These are phyloP conservation scores for Peromyscus californicus DNA, from an alignment of 2,113 vertebrate species.

Conservation along the genomic window DNA sequence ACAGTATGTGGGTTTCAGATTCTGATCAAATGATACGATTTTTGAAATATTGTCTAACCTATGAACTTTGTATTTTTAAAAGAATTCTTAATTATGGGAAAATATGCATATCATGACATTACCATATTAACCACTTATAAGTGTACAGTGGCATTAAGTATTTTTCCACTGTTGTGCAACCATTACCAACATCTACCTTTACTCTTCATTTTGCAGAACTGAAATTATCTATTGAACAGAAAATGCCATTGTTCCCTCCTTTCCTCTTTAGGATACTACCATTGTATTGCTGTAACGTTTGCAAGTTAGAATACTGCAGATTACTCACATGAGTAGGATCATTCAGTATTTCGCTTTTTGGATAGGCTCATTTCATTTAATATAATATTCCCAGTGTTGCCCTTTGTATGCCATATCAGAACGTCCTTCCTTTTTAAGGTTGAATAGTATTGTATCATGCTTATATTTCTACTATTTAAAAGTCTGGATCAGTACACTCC, in stretches of 20 bases:
- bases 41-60: not conserved
- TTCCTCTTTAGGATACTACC: not conserved
- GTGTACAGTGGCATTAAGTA: not conserved
- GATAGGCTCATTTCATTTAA: conserved; percentile 1
- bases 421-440: conserved; percentile 3
- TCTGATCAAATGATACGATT: not conserved
- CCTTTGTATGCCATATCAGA: not conserved
- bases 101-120: not conserved
- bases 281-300: not conserved
- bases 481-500: not conserved
- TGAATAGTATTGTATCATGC: not conserved
- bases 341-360: not conserved
- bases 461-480: conserved; percentile 33
- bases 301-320: not conserved
- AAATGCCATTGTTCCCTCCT: not conserved
- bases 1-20: not conserved
- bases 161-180: not conserved
- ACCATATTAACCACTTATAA: not conserved
- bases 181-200: not conserved
- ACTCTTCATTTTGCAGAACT: conserved; percentile 4
- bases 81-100: not conserved
- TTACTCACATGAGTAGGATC: not conserved
- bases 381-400: not conserved
- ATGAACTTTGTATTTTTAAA: not conserved
- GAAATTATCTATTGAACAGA: not conserved